Conservation (phyloP, 2,888 invertebrate genomes). For the Caenorhabditis sp. region DNA sequence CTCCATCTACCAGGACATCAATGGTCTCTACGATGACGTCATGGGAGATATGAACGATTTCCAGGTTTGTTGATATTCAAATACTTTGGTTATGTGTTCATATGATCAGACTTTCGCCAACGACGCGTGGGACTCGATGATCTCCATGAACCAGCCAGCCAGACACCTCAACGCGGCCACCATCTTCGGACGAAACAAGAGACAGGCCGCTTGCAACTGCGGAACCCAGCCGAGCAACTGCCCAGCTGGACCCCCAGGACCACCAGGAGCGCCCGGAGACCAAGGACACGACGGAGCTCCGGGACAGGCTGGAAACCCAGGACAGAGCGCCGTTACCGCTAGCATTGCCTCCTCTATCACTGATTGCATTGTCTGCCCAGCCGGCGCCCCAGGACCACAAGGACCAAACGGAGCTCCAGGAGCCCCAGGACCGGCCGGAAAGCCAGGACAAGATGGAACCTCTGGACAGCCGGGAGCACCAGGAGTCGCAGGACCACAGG, state of each 20-base stretch:
- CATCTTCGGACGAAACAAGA: constrained; percentile 60
- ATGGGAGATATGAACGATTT: constrained; percentile 61
- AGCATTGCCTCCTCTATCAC: constrained; percentile 27
- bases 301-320: constrained; percentile 42
- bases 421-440: constrained; percentile 52
- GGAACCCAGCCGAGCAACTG: constrained; percentile 60
- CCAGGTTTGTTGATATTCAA: too few species aligned
- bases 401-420: constrained; percentile 56
- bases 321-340: constrained; percentile 45
- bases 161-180: constrained; percentile 37
- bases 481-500: constrained; percentile 47
- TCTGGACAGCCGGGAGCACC: constrained; percentile 53
- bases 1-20: constrained; percentile 63
- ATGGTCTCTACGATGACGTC: constrained; percentile 61
- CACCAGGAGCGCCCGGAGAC: constrained; percentile 58
- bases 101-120: constrained; percentile 43
- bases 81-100: too few species aligned
- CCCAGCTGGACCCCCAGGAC: constrained; percentile 60
- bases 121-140: constrained; percentile 63
- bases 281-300: constrained; percentile 45
- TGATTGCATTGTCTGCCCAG: constrained; percentile 53
- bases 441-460: constrained; percentile 43
- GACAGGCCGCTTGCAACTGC: constrained; percentile 63
- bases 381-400: constrained; percentile 48
- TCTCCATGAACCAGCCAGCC: constrained; percentile 16